Conservation (phyloP, 1,140 invertebrate species). For the Habropoda laboriosa region DNA sequence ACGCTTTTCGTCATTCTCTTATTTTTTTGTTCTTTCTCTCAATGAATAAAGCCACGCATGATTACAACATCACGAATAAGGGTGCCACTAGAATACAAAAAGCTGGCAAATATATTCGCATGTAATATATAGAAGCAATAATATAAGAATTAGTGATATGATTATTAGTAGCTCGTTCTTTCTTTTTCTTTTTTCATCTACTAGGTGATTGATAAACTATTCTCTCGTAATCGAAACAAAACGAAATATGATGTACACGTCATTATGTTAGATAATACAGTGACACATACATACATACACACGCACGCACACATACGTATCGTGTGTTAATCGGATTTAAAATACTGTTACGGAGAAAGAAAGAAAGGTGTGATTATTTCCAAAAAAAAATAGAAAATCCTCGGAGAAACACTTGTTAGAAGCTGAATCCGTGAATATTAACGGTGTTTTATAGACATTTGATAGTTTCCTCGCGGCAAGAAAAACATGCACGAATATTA, state of each 20-base stretch:
- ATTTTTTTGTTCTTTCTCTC: no score
- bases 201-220: slow-evolving; percentile 28
- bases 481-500: slow-evolving; percentile 21
- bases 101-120: slow-evolving; percentile 52
- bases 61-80: slow-evolving; percentile 46
- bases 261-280: slow-evolving; percentile 15
- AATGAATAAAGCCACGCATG: slow-evolving; percentile 32
- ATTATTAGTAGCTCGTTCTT: slow-evolving; percentile 45
- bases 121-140: slow-evolving; percentile 49
- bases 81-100: slow-evolving; percentile 55
- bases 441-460: slow-evolving; percentile 22
- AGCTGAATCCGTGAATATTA: slow-evolving; percentile 20
- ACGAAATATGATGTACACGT: slow-evolving; percentile 14
- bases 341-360: slow-evolving; percentile 23
- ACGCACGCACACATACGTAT: background rate
- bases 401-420: slow-evolving; percentile 16
- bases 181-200: no score
- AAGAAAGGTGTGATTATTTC: no score
- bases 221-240: slow-evolving; percentile 14
- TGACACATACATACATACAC: background rate
- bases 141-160: slow-evolving; percentile 50
- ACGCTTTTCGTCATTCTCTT: background rate
- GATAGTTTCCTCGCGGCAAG: slow-evolving; percentile 17
- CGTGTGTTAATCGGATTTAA: slow-evolving; percentile 20
- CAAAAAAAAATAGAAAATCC: no score